Evolutionary conservation across 2,113 vertebrate genomes (phyloP), one percentile per base, ranked within the genome.

Genomic region (Bufo gargarizans): DNA sequence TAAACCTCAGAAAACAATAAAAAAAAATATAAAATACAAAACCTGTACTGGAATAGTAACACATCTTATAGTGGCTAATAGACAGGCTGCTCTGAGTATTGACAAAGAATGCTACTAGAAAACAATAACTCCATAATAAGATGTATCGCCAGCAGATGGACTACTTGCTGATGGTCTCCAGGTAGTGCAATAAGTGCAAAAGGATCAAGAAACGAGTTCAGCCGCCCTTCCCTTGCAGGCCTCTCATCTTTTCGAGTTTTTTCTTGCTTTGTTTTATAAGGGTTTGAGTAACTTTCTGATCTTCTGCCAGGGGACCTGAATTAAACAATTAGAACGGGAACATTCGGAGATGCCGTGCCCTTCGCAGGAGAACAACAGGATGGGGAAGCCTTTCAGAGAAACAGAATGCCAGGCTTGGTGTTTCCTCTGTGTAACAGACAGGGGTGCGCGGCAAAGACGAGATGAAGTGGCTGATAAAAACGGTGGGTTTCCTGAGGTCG

Each of bases 281-380:
- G 63, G 19, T 22, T 86, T 50, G 9, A 45, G 72, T 45, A 11
- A 86, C 45, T 33, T n/a, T 49, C 11, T 63, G 56, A 61, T 77
- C 8, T 47, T 22, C 17, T 72, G 84, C 55, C 71, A 47, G 55
- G n/a, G 12, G 43, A 47, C n/a, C 22, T 45, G 22, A 61, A 77
- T 59, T 8, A 84, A 72, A 72, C 82, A 72, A 84, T 61, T 19
- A 85, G 45, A 59, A 8, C 0, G 17, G 43, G 72, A 50, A 77
- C 84, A 65, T 59, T 86, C 1, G 33, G 72, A 14, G 85, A 8
- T 78, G 58, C 45, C 59, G 7, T 33, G 85, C 85, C 85, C 85
- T 78, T 55, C 3, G 65, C 49, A 9, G 47, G 19, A 78, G 33
- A 20, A 78, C 58, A 86, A 63, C 85, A 86, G n/a, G 58, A 56